Percentiles rank a stretch among this genome's conserved stretches.
phyloP scores from a whole-genome alignment of 2,113 vertebrate genomes.

The Neomonachus schauinslandi region DNA sequence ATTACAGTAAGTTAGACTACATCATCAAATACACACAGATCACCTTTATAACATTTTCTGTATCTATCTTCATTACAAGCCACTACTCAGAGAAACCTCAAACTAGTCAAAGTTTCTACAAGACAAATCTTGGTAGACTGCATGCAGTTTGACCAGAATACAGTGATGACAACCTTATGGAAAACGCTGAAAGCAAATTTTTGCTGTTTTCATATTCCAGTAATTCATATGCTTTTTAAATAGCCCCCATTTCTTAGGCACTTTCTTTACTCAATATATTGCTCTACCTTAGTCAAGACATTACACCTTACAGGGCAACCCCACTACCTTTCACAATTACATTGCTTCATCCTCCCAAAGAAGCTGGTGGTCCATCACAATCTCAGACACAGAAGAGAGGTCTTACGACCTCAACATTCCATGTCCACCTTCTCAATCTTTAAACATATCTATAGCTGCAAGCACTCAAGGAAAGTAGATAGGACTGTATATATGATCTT shows the following conservation, averaged over 20 bases:
- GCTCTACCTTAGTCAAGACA: background rate
- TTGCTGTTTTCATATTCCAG: background rate
- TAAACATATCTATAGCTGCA: background rate
- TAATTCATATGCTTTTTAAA: background rate
- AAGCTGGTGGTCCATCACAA: background rate
- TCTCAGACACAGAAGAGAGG: background rate
- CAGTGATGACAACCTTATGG: background rate
- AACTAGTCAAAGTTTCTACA: background rate
- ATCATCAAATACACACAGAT: background rate
- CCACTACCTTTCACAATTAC: background rate
- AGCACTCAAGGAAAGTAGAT: background rate
- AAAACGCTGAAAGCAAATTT: background rate
- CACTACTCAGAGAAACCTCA: background rate
- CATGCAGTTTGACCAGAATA: background rate
- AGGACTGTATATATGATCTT: background rate
- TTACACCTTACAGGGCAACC: background rate
- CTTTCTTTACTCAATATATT: background rate
- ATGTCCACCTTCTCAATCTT: background rate
- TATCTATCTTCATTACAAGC: background rate
- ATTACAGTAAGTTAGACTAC: background rate
- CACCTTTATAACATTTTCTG: background rate
- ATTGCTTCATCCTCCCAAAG: background rate
- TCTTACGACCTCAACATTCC: background rate
- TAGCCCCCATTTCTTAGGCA: background rate
- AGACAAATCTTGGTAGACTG: background rate